Evolutionary conservation across 2,888 invertebrate genomes (phyloP).

Genomic region (Drosophila pseudotakahashii): DNA sequence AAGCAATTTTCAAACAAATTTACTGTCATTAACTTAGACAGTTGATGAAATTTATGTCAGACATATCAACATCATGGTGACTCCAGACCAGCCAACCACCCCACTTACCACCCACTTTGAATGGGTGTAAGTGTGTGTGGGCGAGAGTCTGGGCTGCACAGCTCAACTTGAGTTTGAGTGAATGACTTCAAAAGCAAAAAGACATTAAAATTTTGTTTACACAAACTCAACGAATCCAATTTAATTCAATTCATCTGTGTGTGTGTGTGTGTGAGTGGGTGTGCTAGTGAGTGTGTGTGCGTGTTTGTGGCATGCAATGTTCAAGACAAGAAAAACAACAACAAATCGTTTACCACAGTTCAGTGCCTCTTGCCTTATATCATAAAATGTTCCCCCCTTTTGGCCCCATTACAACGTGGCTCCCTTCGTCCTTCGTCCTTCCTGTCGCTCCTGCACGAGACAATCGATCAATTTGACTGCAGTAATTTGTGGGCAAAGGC

Average conservation of each 20-base stretch:
- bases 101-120: conserved; percentile 49
- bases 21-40: conserved; percentile 80
- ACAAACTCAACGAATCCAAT: conserved; percentile 79
- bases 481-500: conserved; percentile 76
- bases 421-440: conserved; percentile 21
- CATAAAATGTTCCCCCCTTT: conserved; percentile 60
- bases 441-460: conserved; percentile 51
- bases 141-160: conserved; percentile 40
- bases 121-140: conserved; percentile 41
- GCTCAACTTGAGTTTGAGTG: conserved; percentile 70
- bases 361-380: conserved; percentile 73
- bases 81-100: conserved; percentile 35
- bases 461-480: conserved; percentile 79
- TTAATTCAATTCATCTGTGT: conserved; percentile 75
- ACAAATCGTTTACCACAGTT: conserved; percentile 80
- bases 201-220: conserved; percentile 79
- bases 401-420: conserved; percentile 22
- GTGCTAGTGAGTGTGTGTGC: conserved; percentile 29
- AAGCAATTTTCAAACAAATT: conserved; percentile 80
- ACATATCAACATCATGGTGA: conserved; percentile 73
- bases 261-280: conserved; percentile 20
- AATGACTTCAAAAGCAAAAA: conserved; percentile 80
- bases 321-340: conserved; percentile 51
- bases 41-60: conserved; percentile 80
- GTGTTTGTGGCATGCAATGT: conserved; percentile 66